Evolutionary conservation across 2,888 invertebrate species (phyloP).

Genomic region (Pyrrhosoma nymphula): DNA sequence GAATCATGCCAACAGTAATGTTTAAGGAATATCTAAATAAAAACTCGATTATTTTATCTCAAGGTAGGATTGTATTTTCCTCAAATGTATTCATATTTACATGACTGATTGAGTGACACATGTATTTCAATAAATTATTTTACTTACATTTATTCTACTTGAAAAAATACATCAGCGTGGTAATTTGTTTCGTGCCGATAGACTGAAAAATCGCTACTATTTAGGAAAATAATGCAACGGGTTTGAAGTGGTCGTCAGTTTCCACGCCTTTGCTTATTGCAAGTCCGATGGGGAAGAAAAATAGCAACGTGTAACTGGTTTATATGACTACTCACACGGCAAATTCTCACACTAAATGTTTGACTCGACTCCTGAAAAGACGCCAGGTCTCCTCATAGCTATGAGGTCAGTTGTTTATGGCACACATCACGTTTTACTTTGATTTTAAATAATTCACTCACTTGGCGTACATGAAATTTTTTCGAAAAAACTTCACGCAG

Average conservation of each 20-base stretch:
- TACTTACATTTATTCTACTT: slow-evolving; percentile 62
- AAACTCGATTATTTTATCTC: slow-evolving; percentile 31
- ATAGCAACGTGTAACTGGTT: slow-evolving; percentile 53
- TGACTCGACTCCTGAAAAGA: slow-evolving; percentile 34
- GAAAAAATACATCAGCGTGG: slow-evolving; percentile 64
- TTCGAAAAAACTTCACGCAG: no score
- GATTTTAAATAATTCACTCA: slow-evolving; percentile 40
- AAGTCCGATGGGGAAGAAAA: slow-evolving; percentile 51
- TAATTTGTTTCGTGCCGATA: slow-evolving; percentile 53
- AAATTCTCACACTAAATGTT: slow-evolving; percentile 56
- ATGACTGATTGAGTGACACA: slow-evolving; percentile 66
- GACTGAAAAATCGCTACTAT: slow-evolving; percentile 63
- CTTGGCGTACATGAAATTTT: not conserved
- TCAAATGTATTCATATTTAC: slow-evolving; percentile 58
- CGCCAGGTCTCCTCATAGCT: not conserved
- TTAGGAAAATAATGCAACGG: slow-evolving; percentile 63
- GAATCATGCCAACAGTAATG: no score
- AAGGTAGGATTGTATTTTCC: slow-evolving; percentile 61
- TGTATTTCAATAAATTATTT: slow-evolving; percentile 58
- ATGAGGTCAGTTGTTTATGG: slow-evolving; percentile 53
- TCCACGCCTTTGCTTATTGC: slow-evolving; percentile 58
- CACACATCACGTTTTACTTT: slow-evolving; percentile 10
- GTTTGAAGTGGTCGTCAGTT: slow-evolving; percentile 58
- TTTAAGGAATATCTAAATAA: not conserved
- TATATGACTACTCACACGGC: slow-evolving; percentile 58